phyloP scores from a whole-genome alignment of 1,140 invertebrate genomes.

The Sinella curviseta region DNA sequence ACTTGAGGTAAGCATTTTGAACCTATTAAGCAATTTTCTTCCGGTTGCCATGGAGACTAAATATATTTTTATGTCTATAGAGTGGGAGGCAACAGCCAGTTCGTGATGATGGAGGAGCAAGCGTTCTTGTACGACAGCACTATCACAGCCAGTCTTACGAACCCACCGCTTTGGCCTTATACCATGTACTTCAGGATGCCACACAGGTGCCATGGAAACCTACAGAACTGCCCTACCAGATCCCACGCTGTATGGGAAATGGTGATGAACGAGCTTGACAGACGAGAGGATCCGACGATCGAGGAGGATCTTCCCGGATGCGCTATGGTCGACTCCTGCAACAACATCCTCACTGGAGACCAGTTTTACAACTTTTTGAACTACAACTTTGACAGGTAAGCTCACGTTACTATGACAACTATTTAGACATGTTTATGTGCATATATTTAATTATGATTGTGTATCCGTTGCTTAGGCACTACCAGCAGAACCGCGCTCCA shows the following conservation, averaged over 20 bases:
- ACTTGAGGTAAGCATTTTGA: no score
- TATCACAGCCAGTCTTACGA: slow-evolving; percentile 87
- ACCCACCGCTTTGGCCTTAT: slow-evolving; percentile 93
- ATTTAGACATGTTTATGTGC: neutral
- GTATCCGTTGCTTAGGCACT: slow-evolving; percentile 62
- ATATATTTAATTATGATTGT: neutral
- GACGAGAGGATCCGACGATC: slow-evolving; percentile 84
- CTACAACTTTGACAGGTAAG: slow-evolving; percentile 83
- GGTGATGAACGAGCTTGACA: slow-evolving; percentile 95
- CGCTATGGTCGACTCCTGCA: slow-evolving; percentile 95
- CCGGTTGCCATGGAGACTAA: neutral
- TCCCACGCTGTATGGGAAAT: slow-evolving; percentile 92
- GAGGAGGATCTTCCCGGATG: slow-evolving; percentile 91
- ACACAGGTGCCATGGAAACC: slow-evolving; percentile 88
- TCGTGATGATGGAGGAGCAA: slow-evolving; percentile 97
- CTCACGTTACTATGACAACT: neutral
- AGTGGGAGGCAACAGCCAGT: slow-evolving; percentile 94
- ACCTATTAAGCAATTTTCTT: slow-evolving; percentile 4
- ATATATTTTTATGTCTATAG: no score
- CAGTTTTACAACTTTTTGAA: slow-evolving; percentile 95
- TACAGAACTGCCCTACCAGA: slow-evolving; percentile 88
- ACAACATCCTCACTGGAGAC: slow-evolving; percentile 86
- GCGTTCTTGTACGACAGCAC: slow-evolving; percentile 94
- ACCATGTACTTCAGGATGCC: slow-evolving; percentile 97
- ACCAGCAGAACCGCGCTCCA: slow-evolving; percentile 89